These are phyloP conservation scores for Ochlodes sylvanus DNA, from an alignment of 2,888 invertebrate genomes.

Conservation along the genomic window DNA sequence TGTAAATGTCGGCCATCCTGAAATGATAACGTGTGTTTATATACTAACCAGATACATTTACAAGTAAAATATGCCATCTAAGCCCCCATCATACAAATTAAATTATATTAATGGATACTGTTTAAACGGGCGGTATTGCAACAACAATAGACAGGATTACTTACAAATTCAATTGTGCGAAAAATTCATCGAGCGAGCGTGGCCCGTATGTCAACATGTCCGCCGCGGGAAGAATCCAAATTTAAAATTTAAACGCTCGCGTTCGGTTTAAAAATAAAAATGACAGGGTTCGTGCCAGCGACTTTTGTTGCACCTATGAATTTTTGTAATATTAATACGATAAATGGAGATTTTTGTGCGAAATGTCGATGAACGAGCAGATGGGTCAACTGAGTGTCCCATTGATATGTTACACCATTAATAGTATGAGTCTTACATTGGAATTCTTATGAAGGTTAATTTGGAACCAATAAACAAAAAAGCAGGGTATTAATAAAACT, in stretches of 20 bases:
- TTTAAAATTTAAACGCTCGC: conserved; percentile 36
- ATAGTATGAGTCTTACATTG: too few species aligned
- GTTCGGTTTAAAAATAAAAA: conserved; percentile 36
- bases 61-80: conserved; percentile 8
- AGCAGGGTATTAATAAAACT: too few species aligned
- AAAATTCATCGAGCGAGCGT: conserved; percentile 59
- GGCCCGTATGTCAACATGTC: conserved; percentile 48
- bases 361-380: background rate
- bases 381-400: too few species aligned
- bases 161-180: conserved; percentile 79
- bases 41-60: background rate
- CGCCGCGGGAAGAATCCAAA: conserved; percentile 31
- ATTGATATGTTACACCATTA: too few species aligned
- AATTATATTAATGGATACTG: conserved; percentile 43
- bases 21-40: background rate
- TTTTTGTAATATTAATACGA: conserved; percentile 9
- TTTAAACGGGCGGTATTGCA: conserved; percentile 36
- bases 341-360: conserved; percentile 4
- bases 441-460: too few species aligned
- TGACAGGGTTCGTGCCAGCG: conserved; percentile 17
- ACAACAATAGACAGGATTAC: conserved; percentile 67
- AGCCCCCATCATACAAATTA: conserved; percentile 41
- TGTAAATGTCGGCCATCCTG: too few species aligned
- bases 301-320: conserved; percentile 12
- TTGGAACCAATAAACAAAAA: too few species aligned